Evolutionary conservation across 2,113 vertebrate genomes (phyloP).

Genomic region (Girardinichthys multiradiatus): DNA sequence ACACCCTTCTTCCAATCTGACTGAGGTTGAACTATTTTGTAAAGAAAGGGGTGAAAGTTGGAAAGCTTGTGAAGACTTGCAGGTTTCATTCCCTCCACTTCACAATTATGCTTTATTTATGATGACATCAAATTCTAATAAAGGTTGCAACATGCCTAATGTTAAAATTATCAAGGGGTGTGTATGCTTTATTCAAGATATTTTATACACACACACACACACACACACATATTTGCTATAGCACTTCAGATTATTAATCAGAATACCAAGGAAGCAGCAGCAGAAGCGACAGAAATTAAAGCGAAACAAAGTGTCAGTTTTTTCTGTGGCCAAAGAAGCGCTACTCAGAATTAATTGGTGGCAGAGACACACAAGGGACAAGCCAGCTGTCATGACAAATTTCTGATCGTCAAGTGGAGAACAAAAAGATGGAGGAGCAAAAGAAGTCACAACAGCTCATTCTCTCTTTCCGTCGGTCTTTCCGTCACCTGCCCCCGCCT

Average conservation of each 20-base stretch:
- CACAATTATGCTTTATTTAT: too few species aligned
- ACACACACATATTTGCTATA: background rate
- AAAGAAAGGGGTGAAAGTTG: too few species aligned
- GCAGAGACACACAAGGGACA: conserved; percentile 32
- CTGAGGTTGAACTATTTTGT: too few species aligned
- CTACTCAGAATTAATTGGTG: conserved; percentile 56
- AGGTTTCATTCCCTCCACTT: too few species aligned
- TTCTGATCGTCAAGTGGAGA: conserved; percentile 33
- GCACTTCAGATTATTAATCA: conserved; percentile 56
- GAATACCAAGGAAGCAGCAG: conserved; percentile 34
- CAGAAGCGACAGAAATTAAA: conserved; percentile 35
- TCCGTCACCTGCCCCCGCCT: background rate
- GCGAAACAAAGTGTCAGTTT: conserved; percentile 30
- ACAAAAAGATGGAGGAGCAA: conserved; percentile 35
- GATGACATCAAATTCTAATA: too few species aligned
- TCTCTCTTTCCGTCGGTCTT: conserved; percentile 25
- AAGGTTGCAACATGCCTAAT: too few species aligned
- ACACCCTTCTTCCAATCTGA: too few species aligned
- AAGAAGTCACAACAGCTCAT: conserved; percentile 23
- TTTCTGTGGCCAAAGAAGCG: conserved; percentile 40
- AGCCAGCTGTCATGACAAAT: conserved; percentile 49
- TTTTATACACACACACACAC: background rate
- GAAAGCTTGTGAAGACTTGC: too few species aligned
- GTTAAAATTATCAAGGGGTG: too few species aligned
- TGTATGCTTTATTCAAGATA: too few species aligned